Percentiles rank a stretch among this genome's conserved stretches.
phyloP scores from a whole-genome alignment of 92 coral and sea anemone genomes.

The Phenganax marumi region DNA sequence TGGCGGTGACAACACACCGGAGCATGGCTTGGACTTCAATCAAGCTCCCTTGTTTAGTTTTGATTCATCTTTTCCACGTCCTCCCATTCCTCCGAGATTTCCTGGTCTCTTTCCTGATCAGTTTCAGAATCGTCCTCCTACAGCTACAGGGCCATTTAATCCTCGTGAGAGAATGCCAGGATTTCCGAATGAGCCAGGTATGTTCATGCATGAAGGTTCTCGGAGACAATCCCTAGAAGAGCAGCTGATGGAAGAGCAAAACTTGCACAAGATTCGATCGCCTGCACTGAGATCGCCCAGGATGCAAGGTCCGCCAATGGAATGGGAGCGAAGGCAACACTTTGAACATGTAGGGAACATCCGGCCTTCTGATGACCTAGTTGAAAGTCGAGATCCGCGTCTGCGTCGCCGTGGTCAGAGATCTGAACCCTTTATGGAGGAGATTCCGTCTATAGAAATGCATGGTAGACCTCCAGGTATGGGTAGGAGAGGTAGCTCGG shows the following conservation, averaged over 20 bases:
- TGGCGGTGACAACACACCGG: slow-evolving; percentile 33
- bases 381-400: slow-evolving; percentile 6
- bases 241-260: slow-evolving; percentile 8
- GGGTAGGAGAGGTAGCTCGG: not conserved
- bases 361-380: not conserved
- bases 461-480: slow-evolving; percentile 15
- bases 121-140: not conserved
- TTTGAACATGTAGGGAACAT: not conserved
- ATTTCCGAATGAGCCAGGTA: not conserved
- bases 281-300: slow-evolving; percentile 26
- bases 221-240: slow-evolving; percentile 25
- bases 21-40: slow-evolving; percentile 23
- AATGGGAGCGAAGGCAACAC: not conserved
- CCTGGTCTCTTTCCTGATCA: not conserved
- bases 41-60: slow-evolving; percentile 31
- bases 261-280: slow-evolving; percentile 1
- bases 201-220: slow-evolving; percentile 24
- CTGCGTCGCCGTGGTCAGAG: slow-evolving; percentile 18
- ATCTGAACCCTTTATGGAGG: not conserved
- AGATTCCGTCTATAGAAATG: not conserved
- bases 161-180: slow-evolving; percentile 24
- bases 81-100: not conserved
- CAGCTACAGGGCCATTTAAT: not conserved
- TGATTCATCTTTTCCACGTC: slow-evolving; percentile 12
- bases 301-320: not conserved